Percentiles rank a stretch among this genome's conserved stretches.
Conservation (phyloP, 2,797 vertebrate species). For the Brachyrhaphis roseni region DNA sequence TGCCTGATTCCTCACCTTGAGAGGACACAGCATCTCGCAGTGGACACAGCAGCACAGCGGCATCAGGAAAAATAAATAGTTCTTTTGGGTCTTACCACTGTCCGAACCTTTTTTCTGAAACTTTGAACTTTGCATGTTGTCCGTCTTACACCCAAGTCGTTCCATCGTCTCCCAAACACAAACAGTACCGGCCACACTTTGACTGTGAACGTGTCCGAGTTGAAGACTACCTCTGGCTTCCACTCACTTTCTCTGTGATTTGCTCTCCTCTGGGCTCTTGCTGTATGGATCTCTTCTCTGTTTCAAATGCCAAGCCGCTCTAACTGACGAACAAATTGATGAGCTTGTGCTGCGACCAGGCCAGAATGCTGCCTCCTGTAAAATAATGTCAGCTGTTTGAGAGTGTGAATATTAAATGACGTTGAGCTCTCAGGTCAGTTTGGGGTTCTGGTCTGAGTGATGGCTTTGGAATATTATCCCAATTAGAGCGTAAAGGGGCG, state of each 20-base stretch:
- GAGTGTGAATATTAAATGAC: conserved; percentile 37
- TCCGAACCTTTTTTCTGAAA: background rate
- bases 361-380: conserved; percentile 33
- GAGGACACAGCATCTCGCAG: conserved; percentile 26
- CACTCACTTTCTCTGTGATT: background rate
- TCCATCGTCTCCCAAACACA: background rate
- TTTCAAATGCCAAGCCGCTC: background rate
- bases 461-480: conserved; percentile 65
- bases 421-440: conserved; percentile 26
- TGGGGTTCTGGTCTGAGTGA: conserved; percentile 36
- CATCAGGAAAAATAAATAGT: background rate
- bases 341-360: conserved; percentile 19
- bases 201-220: background rate
- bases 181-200: background rate
- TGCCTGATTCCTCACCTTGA: conserved; percentile 49
- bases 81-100: background rate
- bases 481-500: background rate
- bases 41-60: background rate
- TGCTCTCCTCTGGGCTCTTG: background rate
- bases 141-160: background rate
- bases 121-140: background rate
- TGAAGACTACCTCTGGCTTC: conserved; percentile 5
- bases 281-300: background rate
- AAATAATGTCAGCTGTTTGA: conserved; percentile 52
- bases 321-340: conserved; percentile 41